Evolutionary conservation across 2,113 vertebrate species (phyloP).

Genomic region (Panurus biarmicus): DNA sequence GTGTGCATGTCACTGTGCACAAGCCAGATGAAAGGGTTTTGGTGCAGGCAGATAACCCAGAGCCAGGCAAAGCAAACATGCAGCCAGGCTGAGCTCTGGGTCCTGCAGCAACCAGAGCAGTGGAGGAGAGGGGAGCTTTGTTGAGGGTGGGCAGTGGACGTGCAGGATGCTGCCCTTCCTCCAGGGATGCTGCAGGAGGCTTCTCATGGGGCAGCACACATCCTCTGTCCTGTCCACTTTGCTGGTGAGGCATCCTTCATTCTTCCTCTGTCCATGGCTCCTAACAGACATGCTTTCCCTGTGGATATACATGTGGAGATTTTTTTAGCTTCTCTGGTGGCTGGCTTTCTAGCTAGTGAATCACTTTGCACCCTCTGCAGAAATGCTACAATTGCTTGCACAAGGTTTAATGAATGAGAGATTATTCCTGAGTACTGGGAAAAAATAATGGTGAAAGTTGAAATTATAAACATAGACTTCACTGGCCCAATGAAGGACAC

Average conservation of each 20-base stretch:
- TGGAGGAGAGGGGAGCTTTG: accelerated
- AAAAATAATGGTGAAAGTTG: background rate
- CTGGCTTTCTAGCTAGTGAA: background rate
- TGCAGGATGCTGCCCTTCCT: background rate
- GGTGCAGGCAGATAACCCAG: background rate
- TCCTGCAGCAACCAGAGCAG: accelerated
- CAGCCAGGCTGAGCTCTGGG: background rate
- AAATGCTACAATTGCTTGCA: background rate
- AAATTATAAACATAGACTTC: background rate
- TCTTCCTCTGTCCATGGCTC: background rate
- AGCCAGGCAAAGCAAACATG: background rate
- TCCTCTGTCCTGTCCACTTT: background rate
- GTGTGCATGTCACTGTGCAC: accelerated
- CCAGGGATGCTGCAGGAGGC: background rate
- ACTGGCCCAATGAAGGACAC: background rate
- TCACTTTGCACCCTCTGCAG: background rate
- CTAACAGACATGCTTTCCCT: background rate
- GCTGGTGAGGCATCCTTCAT: background rate
- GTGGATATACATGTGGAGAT: background rate
- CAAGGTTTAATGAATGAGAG: background rate
- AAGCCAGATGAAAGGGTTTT: background rate
- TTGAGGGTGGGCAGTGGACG: background rate
- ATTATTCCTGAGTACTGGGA: background rate
- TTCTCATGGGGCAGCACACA: background rate
- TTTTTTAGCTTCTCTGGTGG: background rate